Evolutionary conservation across 2,797 vertebrate genomes (phyloP).

Genomic region (Coendou prehensilis): DNA sequence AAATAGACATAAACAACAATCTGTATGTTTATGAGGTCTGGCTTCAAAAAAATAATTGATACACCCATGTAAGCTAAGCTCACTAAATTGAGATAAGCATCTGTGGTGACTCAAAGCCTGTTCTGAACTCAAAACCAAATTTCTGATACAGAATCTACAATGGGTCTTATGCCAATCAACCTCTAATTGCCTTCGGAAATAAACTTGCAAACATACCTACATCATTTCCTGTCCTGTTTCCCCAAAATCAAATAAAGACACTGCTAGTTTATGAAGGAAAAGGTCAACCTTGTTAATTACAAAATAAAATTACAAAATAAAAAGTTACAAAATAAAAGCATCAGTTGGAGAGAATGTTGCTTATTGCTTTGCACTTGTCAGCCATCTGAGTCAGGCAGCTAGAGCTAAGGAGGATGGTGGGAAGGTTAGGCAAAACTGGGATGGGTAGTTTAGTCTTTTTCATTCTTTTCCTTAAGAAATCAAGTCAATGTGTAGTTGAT

Average conservation of each 20-base stretch:
- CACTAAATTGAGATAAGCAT: neutral
- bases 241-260: neutral
- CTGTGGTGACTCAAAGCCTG: slow-evolving; percentile 19
- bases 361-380: neutral
- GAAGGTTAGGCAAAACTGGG: neutral
- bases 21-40: neutral
- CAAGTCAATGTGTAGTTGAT: slow-evolving; percentile 63
- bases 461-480: slow-evolving; percentile 46
- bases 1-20: neutral
- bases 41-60: slow-evolving; percentile 7
- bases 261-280: neutral
- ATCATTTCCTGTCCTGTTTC: neutral
- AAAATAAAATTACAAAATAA: neutral
- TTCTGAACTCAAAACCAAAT: slow-evolving; percentile 37
- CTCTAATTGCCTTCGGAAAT: slow-evolving; percentile 36
- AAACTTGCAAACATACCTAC: neutral
- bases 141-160: neutral
- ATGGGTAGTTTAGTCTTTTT: neutral
- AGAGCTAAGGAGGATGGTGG: neutral
- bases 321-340: neutral
- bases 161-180: neutral
- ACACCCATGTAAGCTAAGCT: neutral
- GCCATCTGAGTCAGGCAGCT: neutral
- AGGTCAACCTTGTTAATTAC: slow-evolving; percentile 5
- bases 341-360: neutral